Base-by-base conservation (phyloP, 2,113 vertebrate genomes). In the Dipodomys ordii region DNA sequence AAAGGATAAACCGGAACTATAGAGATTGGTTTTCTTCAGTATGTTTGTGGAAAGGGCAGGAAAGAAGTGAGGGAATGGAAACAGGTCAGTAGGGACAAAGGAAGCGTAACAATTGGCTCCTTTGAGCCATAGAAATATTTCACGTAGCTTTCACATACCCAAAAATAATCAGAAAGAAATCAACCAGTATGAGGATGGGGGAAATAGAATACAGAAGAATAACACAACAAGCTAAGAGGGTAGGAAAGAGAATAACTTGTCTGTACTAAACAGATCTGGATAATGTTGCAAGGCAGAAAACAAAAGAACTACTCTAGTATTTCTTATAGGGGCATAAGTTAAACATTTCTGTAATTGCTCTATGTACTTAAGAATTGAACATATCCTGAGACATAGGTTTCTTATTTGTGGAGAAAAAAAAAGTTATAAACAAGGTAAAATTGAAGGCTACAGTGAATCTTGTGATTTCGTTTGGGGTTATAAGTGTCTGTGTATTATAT, bases 401-500 rank as follows among this genome's bases (percentile, higher is more conserved):
- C 77, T 92, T 7, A 79, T 67, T 85, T 67, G 15, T 30, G 20
- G 19, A 89, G 23, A 87, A 77, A 60, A 39, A 87, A 35, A 64
- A 83, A 32, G 53, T 53, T 1, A 53, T 53, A 53, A 53, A 13
- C 49, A 53, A 53, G 49, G 12, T 53, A 53, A 87, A 92, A 16
- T 9, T 53, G 11, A 88, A 89, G 32, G 12, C 46, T 85, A 25
- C 44, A 62, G 23, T 74, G 65, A 79, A 73, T 62, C 32, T 49
- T 90, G 39, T 78, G 71, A 23, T 83, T 89, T 93, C 60, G 35
- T 91, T 91, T 80, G 35, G 28, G 27, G 76, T 72, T 28, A 84
- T n/a, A 92, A 73, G n/a, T 91, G 44, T 53, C n/a, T 32, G 19
- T 92, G 71, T 91, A 68, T 93, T 67, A 90, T 87, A 92, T 81